Percentiles rank a stretch among this genome's conserved stretches.
Evolutionary conservation across 2,888 invertebrate species (phyloP).

Genomic region (Drosophila recens): DNA sequence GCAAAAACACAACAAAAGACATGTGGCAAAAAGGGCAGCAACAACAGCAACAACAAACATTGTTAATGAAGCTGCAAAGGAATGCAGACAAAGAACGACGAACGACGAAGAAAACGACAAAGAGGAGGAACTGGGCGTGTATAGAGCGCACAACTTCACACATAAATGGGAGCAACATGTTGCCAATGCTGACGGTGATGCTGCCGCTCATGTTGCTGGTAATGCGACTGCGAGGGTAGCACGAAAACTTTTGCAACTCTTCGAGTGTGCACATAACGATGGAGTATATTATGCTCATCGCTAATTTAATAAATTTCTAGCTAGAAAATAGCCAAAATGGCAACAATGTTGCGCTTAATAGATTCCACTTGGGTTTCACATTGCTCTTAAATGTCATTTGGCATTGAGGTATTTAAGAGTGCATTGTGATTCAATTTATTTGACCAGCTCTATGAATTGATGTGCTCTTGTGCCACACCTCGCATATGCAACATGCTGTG

Average conservation of each 20-base stretch:
- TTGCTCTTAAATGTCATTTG: not conserved
- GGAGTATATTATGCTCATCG: not conserved
- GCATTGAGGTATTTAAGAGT: no score
- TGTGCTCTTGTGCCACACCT: constrained; percentile 32
- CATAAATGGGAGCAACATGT: constrained; percentile 80
- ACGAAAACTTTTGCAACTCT: not conserved
- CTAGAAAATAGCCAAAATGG: no score
- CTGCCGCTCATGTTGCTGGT: constrained; percentile 30
- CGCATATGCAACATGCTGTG: constrained; percentile 66
- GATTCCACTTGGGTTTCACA: no score
- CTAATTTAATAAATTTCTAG: no score
- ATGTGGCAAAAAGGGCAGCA: constrained; percentile 77
- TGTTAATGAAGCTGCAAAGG: constrained; percentile 80
- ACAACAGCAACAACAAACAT: constrained; percentile 64
- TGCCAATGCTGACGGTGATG: constrained; percentile 48
- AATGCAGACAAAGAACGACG: constrained; percentile 56
- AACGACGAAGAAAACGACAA: constrained; percentile 43
- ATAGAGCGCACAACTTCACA: constrained; percentile 70
- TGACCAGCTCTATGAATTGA: not conserved
- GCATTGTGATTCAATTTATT: no score
- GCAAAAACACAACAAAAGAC: constrained; percentile 67
- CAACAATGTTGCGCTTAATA: no score
- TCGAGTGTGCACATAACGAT: not conserved
- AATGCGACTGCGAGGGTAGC: constrained; percentile 46
- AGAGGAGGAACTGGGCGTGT: constrained; percentile 63